These are phyloP conservation scores for Phenganax subtilis DNA, from an alignment of 92 coral and sea anemone genomes.

Conservation along the genomic window DNA sequence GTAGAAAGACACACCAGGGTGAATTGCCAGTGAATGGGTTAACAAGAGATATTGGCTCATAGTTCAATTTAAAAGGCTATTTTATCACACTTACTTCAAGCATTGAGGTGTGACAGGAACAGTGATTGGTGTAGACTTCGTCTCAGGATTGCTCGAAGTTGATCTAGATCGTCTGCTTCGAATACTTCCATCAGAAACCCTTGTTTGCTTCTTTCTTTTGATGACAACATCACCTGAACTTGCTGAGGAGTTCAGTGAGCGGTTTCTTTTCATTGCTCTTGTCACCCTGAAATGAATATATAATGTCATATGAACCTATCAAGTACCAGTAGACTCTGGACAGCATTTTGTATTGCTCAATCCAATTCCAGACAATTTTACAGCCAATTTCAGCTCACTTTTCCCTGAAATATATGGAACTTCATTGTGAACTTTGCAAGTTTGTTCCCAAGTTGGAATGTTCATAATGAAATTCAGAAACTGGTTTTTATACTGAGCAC, in stretches of 20 bases:
- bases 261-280: slow-evolving; percentile 11
- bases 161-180: slow-evolving; percentile 14
- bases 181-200: neutral
- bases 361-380: too few relatives aligned
- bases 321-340: neutral
- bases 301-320: neutral
- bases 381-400: too few relatives aligned
- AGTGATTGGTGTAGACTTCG: slow-evolving; percentile 5
- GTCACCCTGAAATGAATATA: slow-evolving; percentile 11
- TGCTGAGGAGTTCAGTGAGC: neutral
- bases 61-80: neutral
- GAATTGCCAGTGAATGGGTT: too few relatives aligned
- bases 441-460: too few relatives aligned
- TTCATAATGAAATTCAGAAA: too few relatives aligned
- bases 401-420: too few relatives aligned
- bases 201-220: neutral
- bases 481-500: too few relatives aligned
- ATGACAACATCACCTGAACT: slow-evolving; percentile 6
- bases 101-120: slow-evolving; percentile 34
- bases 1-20: too few relatives aligned
- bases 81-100: slow-evolving; percentile 18
- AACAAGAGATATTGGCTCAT: too few relatives aligned
- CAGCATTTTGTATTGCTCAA: too few relatives aligned
- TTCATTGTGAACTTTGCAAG: too few relatives aligned
- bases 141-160: neutral